Evolutionary conservation across 1,140 invertebrate species (phyloP).

Genomic region (Bombus pyrosoma): DNA sequence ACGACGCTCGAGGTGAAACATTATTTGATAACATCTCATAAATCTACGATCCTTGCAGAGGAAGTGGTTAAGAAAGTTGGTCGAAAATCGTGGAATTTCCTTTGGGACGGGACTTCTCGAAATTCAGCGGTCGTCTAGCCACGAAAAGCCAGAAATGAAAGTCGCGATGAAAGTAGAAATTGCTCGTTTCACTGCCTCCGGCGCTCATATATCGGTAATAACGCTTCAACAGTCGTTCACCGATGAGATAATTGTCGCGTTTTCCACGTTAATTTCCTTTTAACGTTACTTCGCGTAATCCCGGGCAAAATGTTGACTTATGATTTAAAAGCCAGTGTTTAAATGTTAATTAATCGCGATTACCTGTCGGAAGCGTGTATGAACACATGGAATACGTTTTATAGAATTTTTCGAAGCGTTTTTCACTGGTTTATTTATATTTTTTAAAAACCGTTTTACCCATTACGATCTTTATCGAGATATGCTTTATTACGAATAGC

Average conservation of each 20-base stretch:
- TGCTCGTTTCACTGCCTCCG: not conserved
- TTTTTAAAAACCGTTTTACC: too few species aligned
- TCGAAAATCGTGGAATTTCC: conserved; percentile 15
- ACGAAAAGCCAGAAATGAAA: conserved; percentile 2
- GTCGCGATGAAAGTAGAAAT: conserved; percentile 10
- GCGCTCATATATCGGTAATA: not conserved
- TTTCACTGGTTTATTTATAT: too few species aligned
- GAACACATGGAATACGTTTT: not conserved
- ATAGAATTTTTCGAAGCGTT: not conserved
- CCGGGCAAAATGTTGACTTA: not conserved
- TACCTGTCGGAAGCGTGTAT: not conserved
- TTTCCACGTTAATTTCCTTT: not conserved
- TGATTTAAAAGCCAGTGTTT: not conserved
- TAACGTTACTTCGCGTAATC: not conserved
- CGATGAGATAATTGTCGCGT: not conserved
- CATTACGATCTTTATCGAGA: too few species aligned
- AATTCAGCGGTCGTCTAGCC: conserved; percentile 3
- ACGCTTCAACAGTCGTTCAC: not conserved
- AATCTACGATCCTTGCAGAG: not conserved
- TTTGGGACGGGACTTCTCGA: conserved; percentile 1
- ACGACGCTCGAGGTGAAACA: not conserved
- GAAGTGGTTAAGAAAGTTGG: conserved; percentile 1
- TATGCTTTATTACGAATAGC: too few species aligned
- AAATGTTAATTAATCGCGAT: not conserved
- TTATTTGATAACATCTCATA: conserved; percentile 17